Evolutionary conservation across 2,888 invertebrate genomes (phyloP).

Genomic region (Frankliniella intonsa): DNA sequence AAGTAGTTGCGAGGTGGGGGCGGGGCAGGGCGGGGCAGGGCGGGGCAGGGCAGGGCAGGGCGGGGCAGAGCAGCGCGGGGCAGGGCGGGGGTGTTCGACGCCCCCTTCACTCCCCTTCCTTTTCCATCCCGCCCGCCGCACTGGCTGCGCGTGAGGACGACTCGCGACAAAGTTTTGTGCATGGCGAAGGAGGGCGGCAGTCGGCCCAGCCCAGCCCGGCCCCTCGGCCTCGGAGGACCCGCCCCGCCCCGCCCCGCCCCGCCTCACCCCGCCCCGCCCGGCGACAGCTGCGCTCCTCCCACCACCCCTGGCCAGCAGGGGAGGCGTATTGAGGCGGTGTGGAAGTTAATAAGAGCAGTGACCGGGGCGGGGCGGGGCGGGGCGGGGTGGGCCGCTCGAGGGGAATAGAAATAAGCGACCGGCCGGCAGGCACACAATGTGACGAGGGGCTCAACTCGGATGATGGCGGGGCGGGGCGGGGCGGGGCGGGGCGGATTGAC

Average conservation of each 20-base stretch:
- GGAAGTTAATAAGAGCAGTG: slow-evolving; percentile 12
- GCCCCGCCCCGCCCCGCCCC: background rate
- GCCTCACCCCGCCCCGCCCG: background rate
- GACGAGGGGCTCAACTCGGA: background rate
- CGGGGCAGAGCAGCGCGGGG: too few species aligned
- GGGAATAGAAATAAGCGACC: too few species aligned
- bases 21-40: too few species aligned
- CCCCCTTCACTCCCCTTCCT: too few species aligned
- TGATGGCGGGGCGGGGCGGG: background rate
- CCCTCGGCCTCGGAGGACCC: background rate
- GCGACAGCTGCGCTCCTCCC: background rate
- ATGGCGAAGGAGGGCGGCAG: slow-evolving; percentile 11
- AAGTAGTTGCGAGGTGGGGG: too few species aligned
- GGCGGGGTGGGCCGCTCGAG: too few species aligned
- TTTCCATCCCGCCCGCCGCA: background rate
- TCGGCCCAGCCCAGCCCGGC: background rate
- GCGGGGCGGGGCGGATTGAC: background rate
- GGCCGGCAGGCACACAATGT: background rate
- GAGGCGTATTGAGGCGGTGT: background rate
- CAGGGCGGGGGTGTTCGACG: too few species aligned
- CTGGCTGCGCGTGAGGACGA: background rate
- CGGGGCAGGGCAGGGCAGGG: too few species aligned
- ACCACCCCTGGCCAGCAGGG: background rate
- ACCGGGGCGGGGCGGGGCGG: background rate
- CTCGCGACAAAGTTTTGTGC: background rate